Conservation (phyloP, 2,888 invertebrate species). For the Eulithis prunata region DNA sequence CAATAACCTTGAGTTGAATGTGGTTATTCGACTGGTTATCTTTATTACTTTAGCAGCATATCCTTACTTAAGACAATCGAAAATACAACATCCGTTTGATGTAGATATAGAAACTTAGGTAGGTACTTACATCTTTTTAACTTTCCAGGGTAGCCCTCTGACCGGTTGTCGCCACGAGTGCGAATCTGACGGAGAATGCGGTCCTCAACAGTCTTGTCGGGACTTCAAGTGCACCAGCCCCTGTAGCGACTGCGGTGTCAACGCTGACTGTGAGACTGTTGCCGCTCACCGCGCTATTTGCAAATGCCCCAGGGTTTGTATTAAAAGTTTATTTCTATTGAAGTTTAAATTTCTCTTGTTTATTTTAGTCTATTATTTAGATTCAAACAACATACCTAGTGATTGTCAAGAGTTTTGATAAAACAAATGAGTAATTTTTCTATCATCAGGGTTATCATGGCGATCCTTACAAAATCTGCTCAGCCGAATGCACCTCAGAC, state of each 20-base stretch:
- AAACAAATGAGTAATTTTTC: constrained; percentile 4
- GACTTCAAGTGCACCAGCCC: constrained; percentile 90
- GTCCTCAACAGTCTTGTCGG: constrained; percentile 88
- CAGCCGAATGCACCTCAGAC: constrained; percentile 92
- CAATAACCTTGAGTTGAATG: no score
- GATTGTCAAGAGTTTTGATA: no score
- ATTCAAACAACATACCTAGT: no score
- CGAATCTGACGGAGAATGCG: constrained; percentile 90
- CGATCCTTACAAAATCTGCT: constrained; percentile 89
- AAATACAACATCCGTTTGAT: no score
- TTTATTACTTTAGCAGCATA: no score
- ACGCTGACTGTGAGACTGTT: constrained; percentile 91
- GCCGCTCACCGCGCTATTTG: constrained; percentile 90
- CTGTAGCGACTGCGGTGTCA: constrained; percentile 90
- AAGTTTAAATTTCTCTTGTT: no score
- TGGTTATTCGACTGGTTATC: no score
- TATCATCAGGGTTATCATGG: constrained; percentile 88
- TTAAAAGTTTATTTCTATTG: background rate
- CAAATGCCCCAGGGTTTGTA: constrained; percentile 89
- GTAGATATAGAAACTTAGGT: no score
- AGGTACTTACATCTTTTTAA: background rate
- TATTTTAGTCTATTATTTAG: no score
- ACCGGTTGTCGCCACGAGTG: constrained; percentile 93
- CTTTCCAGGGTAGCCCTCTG: constrained; percentile 87
- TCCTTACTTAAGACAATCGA: no score